Percentiles rank a stretch among this genome's conserved stretches.
Conservation (phyloP, 2,888 invertebrate genomes). For the Blera fallax region DNA sequence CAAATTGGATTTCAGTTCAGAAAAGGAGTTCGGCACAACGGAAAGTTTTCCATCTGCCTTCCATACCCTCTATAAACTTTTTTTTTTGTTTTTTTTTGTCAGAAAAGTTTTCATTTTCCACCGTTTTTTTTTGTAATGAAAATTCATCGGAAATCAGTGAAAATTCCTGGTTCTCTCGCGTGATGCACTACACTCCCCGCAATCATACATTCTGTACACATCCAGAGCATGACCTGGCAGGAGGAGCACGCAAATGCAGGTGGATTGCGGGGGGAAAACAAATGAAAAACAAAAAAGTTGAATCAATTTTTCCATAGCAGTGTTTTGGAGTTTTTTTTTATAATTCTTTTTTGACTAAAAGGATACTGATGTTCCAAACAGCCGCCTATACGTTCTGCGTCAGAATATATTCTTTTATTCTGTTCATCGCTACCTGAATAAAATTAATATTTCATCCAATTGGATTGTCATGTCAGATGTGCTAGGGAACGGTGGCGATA, state of each 20-base stretch:
- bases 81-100: background rate
- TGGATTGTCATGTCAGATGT: conserved; percentile 33
- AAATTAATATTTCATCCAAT: conserved; percentile 61
- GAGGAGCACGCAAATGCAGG: conserved; percentile 30
- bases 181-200: conserved; percentile 1
- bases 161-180: conserved; percentile 30
- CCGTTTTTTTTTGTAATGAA: conserved; percentile 2
- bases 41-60: background rate
- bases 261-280: background rate
- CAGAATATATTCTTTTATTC: background rate
- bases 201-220: conserved; percentile 36
- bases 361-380: conserved; percentile 16
- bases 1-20: conserved; percentile 56
- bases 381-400: background rate
- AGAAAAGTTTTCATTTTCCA: conserved; percentile 31
- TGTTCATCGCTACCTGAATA: conserved; percentile 27
- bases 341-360: conserved; percentile 20
- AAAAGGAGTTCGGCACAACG: background rate
- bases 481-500: background rate
- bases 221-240: background rate
- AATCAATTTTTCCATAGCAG: conserved; percentile 28
- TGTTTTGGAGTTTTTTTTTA: conserved; percentile 8
- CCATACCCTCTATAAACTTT: background rate
- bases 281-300: background rate
- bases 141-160: conserved; percentile 60